These are phyloP conservation scores for Empidonax traillii DNA, from an alignment of 2,113 vertebrate species.

Conservation along the genomic window DNA sequence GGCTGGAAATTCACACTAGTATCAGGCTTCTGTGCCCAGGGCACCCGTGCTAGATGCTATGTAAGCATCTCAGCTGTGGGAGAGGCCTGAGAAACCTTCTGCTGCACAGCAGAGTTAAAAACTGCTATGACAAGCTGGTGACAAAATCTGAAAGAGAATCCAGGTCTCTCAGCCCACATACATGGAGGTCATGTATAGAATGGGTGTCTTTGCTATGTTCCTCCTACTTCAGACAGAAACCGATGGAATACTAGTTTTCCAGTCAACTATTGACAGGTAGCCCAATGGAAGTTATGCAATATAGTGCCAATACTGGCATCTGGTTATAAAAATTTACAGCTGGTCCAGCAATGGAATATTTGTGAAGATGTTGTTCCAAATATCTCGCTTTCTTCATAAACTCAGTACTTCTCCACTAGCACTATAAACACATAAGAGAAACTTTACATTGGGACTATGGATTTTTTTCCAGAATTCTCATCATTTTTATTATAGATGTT, in stretches of 20 bases:
- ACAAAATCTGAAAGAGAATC: neutral
- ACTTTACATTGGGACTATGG: fast-evolving
- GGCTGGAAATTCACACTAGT: neutral
- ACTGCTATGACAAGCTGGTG: neutral
- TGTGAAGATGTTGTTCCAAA: neutral
- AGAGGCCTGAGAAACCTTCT: neutral
- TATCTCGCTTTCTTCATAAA: neutral
- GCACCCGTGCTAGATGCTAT: neutral
- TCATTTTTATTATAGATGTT: neutral
- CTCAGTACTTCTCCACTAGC: neutral
- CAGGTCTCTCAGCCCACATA: neutral
- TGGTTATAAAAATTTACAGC: neutral
- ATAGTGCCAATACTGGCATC: neutral
- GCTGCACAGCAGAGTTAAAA: neutral
- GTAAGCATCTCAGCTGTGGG: neutral
- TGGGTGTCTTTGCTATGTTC: neutral
- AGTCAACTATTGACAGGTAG: neutral
- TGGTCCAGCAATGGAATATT: neutral
- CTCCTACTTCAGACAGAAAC: neutral
- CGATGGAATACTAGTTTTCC: neutral
- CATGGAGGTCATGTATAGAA: neutral
- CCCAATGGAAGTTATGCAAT: neutral
- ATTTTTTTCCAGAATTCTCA: neutral
- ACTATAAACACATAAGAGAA: neutral
- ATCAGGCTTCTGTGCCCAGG: neutral